Conservation (phyloP, 1,140 invertebrate species). For the Musca vetustissima region DNA sequence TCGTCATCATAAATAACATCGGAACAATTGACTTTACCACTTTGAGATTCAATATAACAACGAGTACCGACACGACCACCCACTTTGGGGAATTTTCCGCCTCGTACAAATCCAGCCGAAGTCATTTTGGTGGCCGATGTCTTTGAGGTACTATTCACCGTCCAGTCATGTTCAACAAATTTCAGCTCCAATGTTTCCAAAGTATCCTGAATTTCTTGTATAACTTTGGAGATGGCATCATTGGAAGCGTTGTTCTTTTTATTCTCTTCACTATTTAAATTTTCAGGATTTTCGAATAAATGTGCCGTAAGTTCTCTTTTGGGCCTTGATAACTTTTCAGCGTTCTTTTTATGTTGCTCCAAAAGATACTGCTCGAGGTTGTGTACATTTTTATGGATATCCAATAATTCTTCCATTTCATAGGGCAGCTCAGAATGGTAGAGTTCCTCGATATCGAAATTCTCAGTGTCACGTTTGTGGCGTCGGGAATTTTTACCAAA, state of each 20-base stretch:
- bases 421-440: constrained; percentile 59
- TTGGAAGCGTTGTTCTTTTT: constrained; percentile 32
- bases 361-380: constrained; percentile 32
- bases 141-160: neutral
- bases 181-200: constrained; percentile 48
- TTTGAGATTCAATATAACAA: constrained; percentile 58
- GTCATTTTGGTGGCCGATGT: constrained; percentile 12
- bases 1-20: constrained; percentile 80
- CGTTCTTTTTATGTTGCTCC: neutral
- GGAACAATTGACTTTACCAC: constrained; percentile 76
- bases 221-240: constrained; percentile 56
- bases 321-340: constrained; percentile 16
- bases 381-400: constrained; percentile 34
- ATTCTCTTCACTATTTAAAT: neutral
- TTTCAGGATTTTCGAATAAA: constrained; percentile 20
- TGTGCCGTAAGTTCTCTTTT: constrained; percentile 36
- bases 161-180: constrained; percentile 43
- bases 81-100: constrained; percentile 36
- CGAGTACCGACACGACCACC: constrained; percentile 39
- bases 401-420: constrained; percentile 49
- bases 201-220: constrained; percentile 64
- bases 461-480: constrained; percentile 33
- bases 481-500: constrained; percentile 31
- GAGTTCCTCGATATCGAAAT: constrained; percentile 39
- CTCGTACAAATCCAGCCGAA: constrained; percentile 25